Evolutionary conservation across 37 sponge, comb jelly and placozoan species (phyloP).

Genomic region (Sycon ciliatum): DNA sequence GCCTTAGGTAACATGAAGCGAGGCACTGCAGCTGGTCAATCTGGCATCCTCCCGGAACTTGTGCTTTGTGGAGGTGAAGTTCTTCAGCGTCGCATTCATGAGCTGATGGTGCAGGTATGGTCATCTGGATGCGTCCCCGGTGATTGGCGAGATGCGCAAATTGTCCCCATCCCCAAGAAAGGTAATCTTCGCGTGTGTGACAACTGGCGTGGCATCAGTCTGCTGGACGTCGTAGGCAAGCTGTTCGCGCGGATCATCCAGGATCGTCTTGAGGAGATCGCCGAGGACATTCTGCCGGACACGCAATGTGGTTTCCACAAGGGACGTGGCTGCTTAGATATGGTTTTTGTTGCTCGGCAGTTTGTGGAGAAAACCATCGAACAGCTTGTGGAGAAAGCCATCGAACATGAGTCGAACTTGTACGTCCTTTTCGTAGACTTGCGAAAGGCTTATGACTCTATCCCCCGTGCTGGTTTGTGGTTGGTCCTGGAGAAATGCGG

Average conservation of each 20-base stretch:
- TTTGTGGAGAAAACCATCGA: not conserved
- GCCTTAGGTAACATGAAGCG: not conserved
- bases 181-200: not conserved
- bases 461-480: not conserved
- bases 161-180: not conserved
- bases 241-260: no score
- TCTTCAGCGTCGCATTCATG: not conserved
- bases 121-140: not conserved
- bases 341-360: no score
- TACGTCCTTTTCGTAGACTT: no score
- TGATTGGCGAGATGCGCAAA: not conserved
- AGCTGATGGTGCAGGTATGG: not conserved
- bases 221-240: no score
- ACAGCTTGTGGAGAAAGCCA: not conserved
- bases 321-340: not conserved
- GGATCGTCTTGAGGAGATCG: no score
- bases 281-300: not conserved
- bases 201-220: no score
- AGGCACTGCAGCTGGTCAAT: not conserved
- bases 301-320: not conserved
- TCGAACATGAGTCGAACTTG: not conserved
- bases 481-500: not conserved
- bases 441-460: not conserved
- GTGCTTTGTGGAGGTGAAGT: not conserved
- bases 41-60: constrained; percentile 1